A percentile compares a stretch with the other conserved stretches of the same genome.
Conservation (phyloP, 2,113 vertebrate genomes). For the Phrynocephalus versicolor region DNA sequence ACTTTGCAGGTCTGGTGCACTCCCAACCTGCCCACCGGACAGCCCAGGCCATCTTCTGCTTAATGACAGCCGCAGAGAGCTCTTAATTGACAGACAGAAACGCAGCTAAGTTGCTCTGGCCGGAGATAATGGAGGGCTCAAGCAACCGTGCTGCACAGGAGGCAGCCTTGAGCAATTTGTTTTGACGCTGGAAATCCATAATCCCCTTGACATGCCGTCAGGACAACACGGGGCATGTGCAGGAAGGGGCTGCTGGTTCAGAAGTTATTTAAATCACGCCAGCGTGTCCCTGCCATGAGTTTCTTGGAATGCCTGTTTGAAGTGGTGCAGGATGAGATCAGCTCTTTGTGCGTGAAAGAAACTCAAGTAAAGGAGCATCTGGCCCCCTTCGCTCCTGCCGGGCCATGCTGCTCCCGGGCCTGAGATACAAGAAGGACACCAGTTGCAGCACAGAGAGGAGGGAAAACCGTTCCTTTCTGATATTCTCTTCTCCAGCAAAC, state of each 20-base stretch:
- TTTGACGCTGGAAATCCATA: slow-evolving; percentile 42
- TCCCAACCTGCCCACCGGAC: slow-evolving; percentile 39
- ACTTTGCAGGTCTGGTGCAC: slow-evolving; percentile 58
- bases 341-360: rapidly evolving
- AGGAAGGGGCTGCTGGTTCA: neutral
- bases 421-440: too few species aligned
- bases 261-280: neutral
- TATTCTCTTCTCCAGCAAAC: neutral
- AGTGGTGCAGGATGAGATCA: neutral
- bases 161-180: slow-evolving; percentile 45
- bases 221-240: rapidly evolving
- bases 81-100: slow-evolving; percentile 75
- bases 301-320: neutral
- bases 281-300: rapidly evolving
- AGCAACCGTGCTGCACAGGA: slow-evolving; percentile 41
- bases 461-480: neutral
- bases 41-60: slow-evolving; percentile 63
- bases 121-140: slow-evolving; percentile 58
- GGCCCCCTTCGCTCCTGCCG: rapidly evolving
- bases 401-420: too few species aligned
- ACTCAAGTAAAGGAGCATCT: neutral
- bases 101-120: slow-evolving; percentile 63
- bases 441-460: neutral
- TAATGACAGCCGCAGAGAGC: slow-evolving; percentile 66
- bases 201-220: rapidly evolving